Base-by-base conservation (phyloP, 2,113 vertebrate genomes). In the Oplegnathus fasciatus region DNA sequence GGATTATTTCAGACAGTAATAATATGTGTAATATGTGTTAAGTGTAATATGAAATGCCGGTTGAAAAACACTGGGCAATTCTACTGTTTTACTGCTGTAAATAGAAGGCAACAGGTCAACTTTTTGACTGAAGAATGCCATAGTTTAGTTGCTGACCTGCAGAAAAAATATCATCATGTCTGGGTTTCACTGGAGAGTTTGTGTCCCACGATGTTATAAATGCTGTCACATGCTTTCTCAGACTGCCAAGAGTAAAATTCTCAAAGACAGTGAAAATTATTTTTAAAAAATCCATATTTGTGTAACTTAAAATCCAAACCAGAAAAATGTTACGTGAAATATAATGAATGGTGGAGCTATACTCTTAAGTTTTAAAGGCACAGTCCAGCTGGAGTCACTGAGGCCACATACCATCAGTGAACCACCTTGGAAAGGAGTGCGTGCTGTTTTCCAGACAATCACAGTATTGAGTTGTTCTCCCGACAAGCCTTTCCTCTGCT, bases 401-500 rank as follows among this genome's bases (percentile, higher is more conserved):
- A 75, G 78, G 65, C 72, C 66, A 37, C 62, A 78, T 80, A 67
- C 79, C 75, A 71, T 79, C 50, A 65, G 76, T 72, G 65, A 84
- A 83, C 61, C 69, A 83, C 50, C 42, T 80, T 61, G 80, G 65
- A 76, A 69, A 85, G 67, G 14, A 84, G 32, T 13, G 78, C 70
- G 42, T 82, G 71, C 79, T 84, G 81, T 88, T 91, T 78, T 89
- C 44, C 82, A 81, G 66, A 91, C 90, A 87, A 83, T 90, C 72
- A 11, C 50, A 34, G 84, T 74, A 90, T 89, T 84, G 86, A 86
- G 86, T 82, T 70, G 74, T 80, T 84, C 80, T 88, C 70, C 73
- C 67, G 66, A 75, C 76, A 84, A 86, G 68, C 82, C 61, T 75
- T 55, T 89, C 78, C 73, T 85, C 82, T n/a, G 84, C 80, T 74